Evolutionary conservation across 2,888 invertebrate species (phyloP).

Genomic region (Macropis europaea): DNA sequence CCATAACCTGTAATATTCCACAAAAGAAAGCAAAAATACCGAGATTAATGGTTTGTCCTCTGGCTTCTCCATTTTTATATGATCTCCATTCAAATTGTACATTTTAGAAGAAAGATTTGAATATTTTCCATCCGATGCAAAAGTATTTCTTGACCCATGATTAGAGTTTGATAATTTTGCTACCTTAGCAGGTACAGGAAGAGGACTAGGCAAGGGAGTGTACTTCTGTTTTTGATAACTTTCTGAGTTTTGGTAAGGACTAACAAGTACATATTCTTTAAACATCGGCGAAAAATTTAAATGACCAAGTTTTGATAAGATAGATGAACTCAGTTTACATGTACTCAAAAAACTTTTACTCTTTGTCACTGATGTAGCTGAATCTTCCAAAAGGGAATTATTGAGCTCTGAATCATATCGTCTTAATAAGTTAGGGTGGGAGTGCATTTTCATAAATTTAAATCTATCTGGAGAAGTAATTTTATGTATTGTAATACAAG

Average conservation of each 20-base stretch:
- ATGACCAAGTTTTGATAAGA: constrained; percentile 68
- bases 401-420: constrained; percentile 41
- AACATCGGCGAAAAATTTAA: constrained; percentile 69
- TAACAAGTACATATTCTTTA: constrained; percentile 66
- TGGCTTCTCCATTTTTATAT: constrained; percentile 42
- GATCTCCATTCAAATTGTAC: constrained; percentile 41
- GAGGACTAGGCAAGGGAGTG: constrained; percentile 65
- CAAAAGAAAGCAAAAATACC: constrained; percentile 67
- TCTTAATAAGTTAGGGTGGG: constrained; percentile 66
- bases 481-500: constrained; percentile 64
- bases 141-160: constrained; percentile 24
- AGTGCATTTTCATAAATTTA: constrained; percentile 62
- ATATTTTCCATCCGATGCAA: constrained; percentile 38
- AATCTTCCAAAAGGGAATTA: constrained; percentile 43
- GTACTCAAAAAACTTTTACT: constrained; percentile 49
- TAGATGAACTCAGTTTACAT: constrained; percentile 57
- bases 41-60: constrained; percentile 65
- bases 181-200: constrained; percentile 67
- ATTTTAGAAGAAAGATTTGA: constrained; percentile 28
- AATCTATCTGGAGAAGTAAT: constrained; percentile 48
- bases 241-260: constrained; percentile 49
- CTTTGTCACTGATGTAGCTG: constrained; percentile 15
- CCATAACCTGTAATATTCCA: constrained; percentile 21
- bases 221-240: constrained; percentile 63
- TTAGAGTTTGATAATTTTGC: constrained; percentile 61